Conservation (phyloP, 2,797 vertebrate species). For the Scomberomorus guttatus region DNA sequence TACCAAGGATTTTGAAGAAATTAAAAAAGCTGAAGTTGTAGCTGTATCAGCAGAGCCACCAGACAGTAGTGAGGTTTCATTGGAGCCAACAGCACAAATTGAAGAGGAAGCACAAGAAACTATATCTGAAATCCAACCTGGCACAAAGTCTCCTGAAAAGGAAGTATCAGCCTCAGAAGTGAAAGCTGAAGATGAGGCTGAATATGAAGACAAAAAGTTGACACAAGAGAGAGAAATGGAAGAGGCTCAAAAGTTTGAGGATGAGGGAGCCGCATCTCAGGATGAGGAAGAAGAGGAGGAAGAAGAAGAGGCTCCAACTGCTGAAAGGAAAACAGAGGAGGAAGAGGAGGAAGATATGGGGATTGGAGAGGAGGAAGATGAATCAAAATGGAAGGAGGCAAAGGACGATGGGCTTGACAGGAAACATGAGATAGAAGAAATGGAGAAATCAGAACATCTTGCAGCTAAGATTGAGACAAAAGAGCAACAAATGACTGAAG, state of each 20-base stretch:
- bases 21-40: constrained; percentile 81
- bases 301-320: constrained; percentile 70
- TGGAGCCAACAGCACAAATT: constrained; percentile 56
- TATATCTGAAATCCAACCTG: constrained; percentile 56
- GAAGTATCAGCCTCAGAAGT: constrained; percentile 56
- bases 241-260: constrained; percentile 82
- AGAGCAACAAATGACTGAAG: constrained; percentile 75
- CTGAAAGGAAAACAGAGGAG: constrained; percentile 68
- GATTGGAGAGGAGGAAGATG: constrained; percentile 89
- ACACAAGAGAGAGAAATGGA: constrained; percentile 68
- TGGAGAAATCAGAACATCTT: constrained; percentile 84
- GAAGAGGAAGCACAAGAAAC: constrained; percentile 66
- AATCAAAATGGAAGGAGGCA: constrained; percentile 80
- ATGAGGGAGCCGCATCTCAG: constrained; percentile 83
- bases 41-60: constrained; percentile 60
- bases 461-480: constrained; percentile 59
- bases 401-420: constrained; percentile 82
- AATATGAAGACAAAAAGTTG: constrained; percentile 57
- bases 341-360: constrained; percentile 80
- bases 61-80: constrained; percentile 43
- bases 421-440: constrained; percentile 86
- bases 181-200: constrained; percentile 57
- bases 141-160: constrained; percentile 71
- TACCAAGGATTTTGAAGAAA: constrained; percentile 92
- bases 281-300: constrained; percentile 85